These are phyloP conservation scores for Cordilura impudica DNA, from an alignment of 2,888 invertebrate genomes.

Conservation along the genomic window DNA sequence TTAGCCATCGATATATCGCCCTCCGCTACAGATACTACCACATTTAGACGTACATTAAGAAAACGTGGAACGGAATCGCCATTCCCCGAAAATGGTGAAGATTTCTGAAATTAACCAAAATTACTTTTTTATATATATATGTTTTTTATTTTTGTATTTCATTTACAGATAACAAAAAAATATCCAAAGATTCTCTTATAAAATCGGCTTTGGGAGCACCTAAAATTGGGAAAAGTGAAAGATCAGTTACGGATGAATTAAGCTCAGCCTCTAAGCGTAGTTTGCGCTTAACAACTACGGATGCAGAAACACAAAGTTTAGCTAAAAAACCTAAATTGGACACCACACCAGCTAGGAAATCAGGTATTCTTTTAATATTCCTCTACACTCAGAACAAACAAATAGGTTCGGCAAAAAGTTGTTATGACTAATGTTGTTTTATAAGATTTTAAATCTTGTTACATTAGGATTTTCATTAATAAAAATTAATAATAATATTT, in stretches of 20 bases:
- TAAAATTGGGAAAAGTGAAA: slow-evolving; percentile 20
- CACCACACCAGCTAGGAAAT: slow-evolving; percentile 10
- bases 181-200: slow-evolving; percentile 24
- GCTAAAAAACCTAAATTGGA: slow-evolving; percentile 48
- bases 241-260: neutral
- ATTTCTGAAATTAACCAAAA: slow-evolving; percentile 3
- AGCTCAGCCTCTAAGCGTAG: slow-evolving; percentile 21
- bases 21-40: slow-evolving; percentile 2
- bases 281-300: slow-evolving; percentile 26
- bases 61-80: slow-evolving; percentile 61
- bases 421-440: no score
- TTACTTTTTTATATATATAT: slow-evolving; percentile 4
- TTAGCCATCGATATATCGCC: neutral
- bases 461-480: no score
- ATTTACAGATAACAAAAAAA: slow-evolving; percentile 39
- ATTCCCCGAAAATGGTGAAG: slow-evolving; percentile 59
- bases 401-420: no score
- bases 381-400: neutral
- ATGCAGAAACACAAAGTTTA: neutral
- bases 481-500: no score
- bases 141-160: neutral
- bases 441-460: no score
- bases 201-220: slow-evolving; percentile 10
- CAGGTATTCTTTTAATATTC: slow-evolving; percentile 20
- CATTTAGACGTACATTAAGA: slow-evolving; percentile 53